Base-by-base conservation (phyloP, 2,888 invertebrate species). In the Tiphia femorata region DNA sequence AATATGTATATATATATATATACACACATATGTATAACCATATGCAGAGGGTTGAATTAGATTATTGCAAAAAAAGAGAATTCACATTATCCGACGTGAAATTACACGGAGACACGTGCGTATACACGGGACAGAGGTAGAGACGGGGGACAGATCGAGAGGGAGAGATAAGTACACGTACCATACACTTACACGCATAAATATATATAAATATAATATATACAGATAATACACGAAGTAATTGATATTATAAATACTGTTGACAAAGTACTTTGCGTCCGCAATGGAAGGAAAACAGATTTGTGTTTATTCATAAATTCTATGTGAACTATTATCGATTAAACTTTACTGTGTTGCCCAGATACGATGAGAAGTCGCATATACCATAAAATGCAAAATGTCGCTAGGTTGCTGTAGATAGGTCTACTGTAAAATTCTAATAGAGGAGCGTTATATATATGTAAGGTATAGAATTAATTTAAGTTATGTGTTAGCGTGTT, bases 171-270 rank as follows among this genome's bases (percentile, higher is more conserved):
- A n/a, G n/a, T 23, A 50, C 23, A 29, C 21, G 33, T 62, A 67
- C 55, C 53, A 64, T 52, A 57, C 33, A 64, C 46, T 58, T 49
- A 63, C 57, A 64, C 53, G 64, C 48, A 61, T 44, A 65, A 53
- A 64, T 58, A 69, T 55, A 64, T 60, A 59, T 70, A 64, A 66
- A 66, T 44, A 49, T 63, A 57, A 58, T 62, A 65, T 59, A 61
- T 52, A 52, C 23, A 59, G 27, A 60, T 53, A 62, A 37, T 66
- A 58, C 67, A 70, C 69, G 60, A 75, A 69, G 75, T 72, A 69
- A 76, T 80, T 79, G 77, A 81, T 81, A 81, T 79, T 81, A 79
- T 78, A 77, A 75, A 80, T 70, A 78, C 77, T 79, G 78, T 80
- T 80, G 75, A 79, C 60, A 70, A 71, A 72, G 74, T 67, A 73